Evolutionary conservation across 2,113 vertebrate genomes (phyloP), one percentile per base, ranked within the genome.

Genomic region (Athene noctua): DNA sequence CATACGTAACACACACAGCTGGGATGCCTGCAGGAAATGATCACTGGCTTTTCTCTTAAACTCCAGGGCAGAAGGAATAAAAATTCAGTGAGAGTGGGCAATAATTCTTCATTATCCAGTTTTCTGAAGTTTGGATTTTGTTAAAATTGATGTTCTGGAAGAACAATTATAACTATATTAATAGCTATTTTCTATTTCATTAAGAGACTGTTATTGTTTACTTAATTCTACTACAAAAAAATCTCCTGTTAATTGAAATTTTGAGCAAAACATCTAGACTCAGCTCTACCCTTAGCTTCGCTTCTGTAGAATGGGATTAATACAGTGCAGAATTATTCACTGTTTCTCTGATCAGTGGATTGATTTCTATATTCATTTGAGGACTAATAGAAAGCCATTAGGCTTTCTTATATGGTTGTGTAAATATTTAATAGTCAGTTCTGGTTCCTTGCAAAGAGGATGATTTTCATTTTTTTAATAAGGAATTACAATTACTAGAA

Each of bases 1-100:
- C 9, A 29, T 2, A n/a, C 0, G 1, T 3, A n/a, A 58, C 0
- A 3, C 15, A 51, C 11, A 32, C 8, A 32, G 36, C 32, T 62
- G 61, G 46, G 42, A 42, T 44, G 23, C 11, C 54, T 27, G 21
- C 3, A 68, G 26, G 32, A 55, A 78, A 66, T 15, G 5, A 65
- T 7, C 49, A 13, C 11, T 4, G 19, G 18, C 5, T 30, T 63
- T 62, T 44, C 73, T 38, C 63, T 67, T 71, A 34, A 71, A 30
- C 17, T 71, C 18, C 17, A 61, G 25, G 57, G 21, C 19, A 75
- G 52, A 1, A 89, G 9, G 23, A 89, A 95, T 34, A n/a, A 84
- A 81, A 91, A 72, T 40, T 68, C 57, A 79, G 47, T 27, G 44
- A 71, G 11, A 68, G 21, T 2, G 42, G 44, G 11, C 40, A 68